These are phyloP conservation scores for Drosophila pseudotalamancana DNA, from an alignment of 2,888 invertebrate species.

Conservation along the genomic window DNA sequence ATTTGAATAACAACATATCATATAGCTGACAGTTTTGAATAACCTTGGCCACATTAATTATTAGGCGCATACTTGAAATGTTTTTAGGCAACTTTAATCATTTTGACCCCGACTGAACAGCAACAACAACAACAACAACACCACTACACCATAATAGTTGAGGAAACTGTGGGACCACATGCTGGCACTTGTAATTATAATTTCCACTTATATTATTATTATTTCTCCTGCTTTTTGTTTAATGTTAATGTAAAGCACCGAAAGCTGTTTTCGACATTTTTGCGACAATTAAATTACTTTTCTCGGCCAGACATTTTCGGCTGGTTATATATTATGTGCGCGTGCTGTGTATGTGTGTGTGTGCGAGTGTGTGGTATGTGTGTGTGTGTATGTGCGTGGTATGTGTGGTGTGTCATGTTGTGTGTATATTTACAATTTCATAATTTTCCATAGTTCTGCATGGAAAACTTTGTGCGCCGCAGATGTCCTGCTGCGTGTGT, in stretches of 20 bases:
- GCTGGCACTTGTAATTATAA: constrained; percentile 72
- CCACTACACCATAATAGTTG: too few relatives aligned
- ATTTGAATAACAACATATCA: constrained; percentile 56
- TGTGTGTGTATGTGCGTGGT: background rate
- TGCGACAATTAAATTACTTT: constrained; percentile 77
- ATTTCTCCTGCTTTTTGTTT: constrained; percentile 58
- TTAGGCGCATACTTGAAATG: constrained; percentile 45
- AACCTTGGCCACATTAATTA: constrained; percentile 69
- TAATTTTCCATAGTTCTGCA: constrained; percentile 72
- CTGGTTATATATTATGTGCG: constrained; percentile 21
- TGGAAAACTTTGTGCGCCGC: constrained; percentile 48
- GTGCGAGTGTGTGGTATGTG: constrained; percentile 2
- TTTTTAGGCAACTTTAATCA: constrained; percentile 53
- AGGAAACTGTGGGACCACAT: constrained; percentile 54
- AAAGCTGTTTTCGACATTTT: constrained; percentile 77
- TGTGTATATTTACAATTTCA: constrained; percentile 71
- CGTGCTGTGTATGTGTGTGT: constrained; percentile 9
- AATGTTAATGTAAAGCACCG: constrained; percentile 68
- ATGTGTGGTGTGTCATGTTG: constrained; percentile 26
- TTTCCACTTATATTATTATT: constrained; percentile 62
- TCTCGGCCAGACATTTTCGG: constrained; percentile 70
- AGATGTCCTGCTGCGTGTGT: constrained; percentile 65
- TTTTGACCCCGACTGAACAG: constrained; percentile 27
- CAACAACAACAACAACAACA: too few relatives aligned
- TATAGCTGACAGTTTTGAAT: constrained; percentile 58